A percentile compares a stretch with the other conserved stretches of the same genome.
Conservation (phyloP, 2,888 invertebrate species). For the Mystacides longicornis region DNA sequence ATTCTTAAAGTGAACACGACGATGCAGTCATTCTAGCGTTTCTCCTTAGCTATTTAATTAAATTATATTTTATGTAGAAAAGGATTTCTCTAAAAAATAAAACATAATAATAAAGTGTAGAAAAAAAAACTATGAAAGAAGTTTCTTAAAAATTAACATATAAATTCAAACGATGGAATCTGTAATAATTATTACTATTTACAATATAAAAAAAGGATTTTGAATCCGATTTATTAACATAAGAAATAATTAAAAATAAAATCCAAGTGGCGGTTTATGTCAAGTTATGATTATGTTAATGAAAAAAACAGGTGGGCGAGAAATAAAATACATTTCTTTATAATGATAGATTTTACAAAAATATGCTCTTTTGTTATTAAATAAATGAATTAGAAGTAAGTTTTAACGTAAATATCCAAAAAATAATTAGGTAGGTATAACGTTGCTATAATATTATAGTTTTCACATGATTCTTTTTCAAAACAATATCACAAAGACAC, state of each 20-base stretch:
- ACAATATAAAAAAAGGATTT: conserved; percentile 1
- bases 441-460: too few species aligned
- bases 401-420: too few species aligned
- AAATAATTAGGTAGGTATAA: too few species aligned
- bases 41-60: not conserved
- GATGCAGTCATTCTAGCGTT: too few species aligned
- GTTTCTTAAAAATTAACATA: not conserved
- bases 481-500: not conserved
- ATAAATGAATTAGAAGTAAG: too few species aligned
- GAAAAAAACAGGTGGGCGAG: not conserved
- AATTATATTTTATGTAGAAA: too few species aligned
- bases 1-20: too few species aligned
- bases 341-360: too few species aligned
- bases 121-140: not conserved
- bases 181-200: not conserved
- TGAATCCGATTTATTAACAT: not conserved
- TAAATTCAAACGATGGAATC: not conserved
- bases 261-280: not conserved
- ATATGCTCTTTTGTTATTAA: too few species aligned
- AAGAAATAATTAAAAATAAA: not conserved
- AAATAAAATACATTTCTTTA: not conserved
- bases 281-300: not conserved
- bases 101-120: not conserved
- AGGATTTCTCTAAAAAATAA: too few species aligned
- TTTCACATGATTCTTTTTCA: too few species aligned